Evolutionary conservation across 2,888 invertebrate species (phyloP).

Genomic region (Anaspis maculata): DNA sequence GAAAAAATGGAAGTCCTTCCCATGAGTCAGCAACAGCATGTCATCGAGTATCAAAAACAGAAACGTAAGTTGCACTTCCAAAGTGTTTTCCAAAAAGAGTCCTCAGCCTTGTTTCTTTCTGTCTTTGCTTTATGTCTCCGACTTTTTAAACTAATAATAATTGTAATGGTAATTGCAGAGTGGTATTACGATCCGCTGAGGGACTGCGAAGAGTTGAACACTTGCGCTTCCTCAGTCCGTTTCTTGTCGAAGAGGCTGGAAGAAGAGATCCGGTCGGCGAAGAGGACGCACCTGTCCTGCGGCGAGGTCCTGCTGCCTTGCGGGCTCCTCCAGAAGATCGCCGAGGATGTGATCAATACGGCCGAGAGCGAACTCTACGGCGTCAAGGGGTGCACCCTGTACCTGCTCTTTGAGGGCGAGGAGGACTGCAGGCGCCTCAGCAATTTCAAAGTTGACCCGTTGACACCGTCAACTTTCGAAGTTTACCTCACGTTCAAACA

Average conservation of each 20-base stretch:
- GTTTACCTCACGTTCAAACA: conserved; percentile 81
- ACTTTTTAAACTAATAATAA: no score
- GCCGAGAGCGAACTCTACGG: conserved; percentile 87
- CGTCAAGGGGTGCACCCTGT: conserved; percentile 73
- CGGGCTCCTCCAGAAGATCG: conserved; percentile 69
- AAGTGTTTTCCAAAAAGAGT: no score
- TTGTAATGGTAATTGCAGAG: conserved; percentile 31
- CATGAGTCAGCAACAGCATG: no score
- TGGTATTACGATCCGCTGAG: conserved; percentile 38
- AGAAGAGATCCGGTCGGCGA: conserved; percentile 70
- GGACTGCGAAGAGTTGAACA: conserved; percentile 30
- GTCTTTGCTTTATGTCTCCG: no score
- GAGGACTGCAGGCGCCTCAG: conserved; percentile 64
- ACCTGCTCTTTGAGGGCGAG: conserved; percentile 72
- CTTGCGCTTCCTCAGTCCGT: conserved; percentile 49
- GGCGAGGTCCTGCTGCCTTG: conserved; percentile 81
- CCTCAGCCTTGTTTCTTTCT: no score
- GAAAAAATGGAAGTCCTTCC: conserved; percentile 36
- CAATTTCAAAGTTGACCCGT: conserved; percentile 77
- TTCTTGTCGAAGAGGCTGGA: conserved; percentile 70
- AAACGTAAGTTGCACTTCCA: no score
- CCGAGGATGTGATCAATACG: conserved; percentile 68
- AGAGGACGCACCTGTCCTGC: conserved; percentile 70
- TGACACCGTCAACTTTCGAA: conserved; percentile 85
- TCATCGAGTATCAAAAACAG: no score